Conservation (phyloP, 2,888 invertebrate genomes). For the Capitulum mitella region DNA sequence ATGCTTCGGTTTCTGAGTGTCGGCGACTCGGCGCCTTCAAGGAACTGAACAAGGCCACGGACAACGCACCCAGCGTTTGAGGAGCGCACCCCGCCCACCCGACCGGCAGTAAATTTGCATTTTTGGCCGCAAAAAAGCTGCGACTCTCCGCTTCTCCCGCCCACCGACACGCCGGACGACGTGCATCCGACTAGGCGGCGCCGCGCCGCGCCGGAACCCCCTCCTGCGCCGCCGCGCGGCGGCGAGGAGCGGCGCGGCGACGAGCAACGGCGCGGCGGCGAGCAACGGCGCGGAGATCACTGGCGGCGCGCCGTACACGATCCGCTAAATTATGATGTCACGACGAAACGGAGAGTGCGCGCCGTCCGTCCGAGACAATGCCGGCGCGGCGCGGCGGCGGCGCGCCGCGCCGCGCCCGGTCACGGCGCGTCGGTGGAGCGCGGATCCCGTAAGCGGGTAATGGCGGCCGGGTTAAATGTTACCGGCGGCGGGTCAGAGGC, state of each 20-base stretch:
- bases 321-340: not conserved
- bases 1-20: too few species aligned
- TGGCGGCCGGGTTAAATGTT: constrained; percentile 7
- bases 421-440: not conserved
- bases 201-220: too few species aligned
- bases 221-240: too few species aligned
- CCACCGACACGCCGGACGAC: not conserved
- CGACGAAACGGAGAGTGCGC: not conserved
- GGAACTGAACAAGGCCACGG: too few species aligned
- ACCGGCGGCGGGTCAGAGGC: not conserved
- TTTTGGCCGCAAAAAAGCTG: too few species aligned
- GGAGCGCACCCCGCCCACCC: too few species aligned
- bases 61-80: too few species aligned
- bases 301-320: not conserved
- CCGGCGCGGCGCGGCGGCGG: not conserved
- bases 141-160: not conserved
- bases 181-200: not conserved
- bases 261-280: too few species aligned
- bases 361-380: not conserved
- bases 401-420: not conserved
- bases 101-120: too few species aligned
- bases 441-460: not conserved
- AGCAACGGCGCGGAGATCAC: too few species aligned
- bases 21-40: too few species aligned
- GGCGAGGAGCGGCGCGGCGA: too few species aligned